These are phyloP conservation scores for Orchestia grillus DNA, from an alignment of 1,140 invertebrate species.

Conservation along the genomic window DNA sequence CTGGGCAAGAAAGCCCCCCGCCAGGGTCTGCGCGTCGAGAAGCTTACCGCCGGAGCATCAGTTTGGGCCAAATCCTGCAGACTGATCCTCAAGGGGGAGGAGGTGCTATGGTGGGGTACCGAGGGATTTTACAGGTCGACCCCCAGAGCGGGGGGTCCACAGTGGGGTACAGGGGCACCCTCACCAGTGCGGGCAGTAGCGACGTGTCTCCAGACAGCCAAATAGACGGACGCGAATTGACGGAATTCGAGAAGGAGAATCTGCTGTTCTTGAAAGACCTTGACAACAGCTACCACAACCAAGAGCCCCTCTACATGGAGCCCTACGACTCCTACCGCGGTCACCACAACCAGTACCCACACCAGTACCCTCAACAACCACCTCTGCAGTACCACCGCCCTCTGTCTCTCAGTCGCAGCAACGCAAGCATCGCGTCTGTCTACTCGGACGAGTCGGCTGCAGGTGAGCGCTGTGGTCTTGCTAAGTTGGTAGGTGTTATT, in stretches of 20 bases:
- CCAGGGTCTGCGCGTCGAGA: neutral
- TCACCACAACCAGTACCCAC: neutral
- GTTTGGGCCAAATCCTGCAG: conserved; percentile 60
- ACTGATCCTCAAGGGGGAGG: neutral
- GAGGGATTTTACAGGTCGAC: neutral
- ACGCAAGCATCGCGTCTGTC: conserved; percentile 60
- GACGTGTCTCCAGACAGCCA: conserved; percentile 22
- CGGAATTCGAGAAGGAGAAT: conserved; percentile 65
- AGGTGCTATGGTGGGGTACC: neutral
- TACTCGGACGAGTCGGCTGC: conserved; percentile 65
- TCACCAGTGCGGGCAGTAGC: conserved; percentile 44
- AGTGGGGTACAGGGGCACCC: neutral
- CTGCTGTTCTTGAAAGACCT: conserved; percentile 60
- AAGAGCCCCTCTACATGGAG: conserved; percentile 40
- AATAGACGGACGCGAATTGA: conserved; percentile 54
- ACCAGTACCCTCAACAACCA: neutral
- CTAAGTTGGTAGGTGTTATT: neutral
- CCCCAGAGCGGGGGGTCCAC: neutral
- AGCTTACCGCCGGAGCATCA: conserved; percentile 58
- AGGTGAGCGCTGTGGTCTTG: neutral
- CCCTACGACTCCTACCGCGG: conserved; percentile 11
- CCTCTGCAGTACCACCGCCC: conserved; percentile 18
- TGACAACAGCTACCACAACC: conserved; percentile 63
- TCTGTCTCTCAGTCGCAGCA: conserved; percentile 54
- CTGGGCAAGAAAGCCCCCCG: conserved; percentile 6